Conservation (phyloP, 1,140 invertebrate species). For the Aphaenogaster floridana region DNA sequence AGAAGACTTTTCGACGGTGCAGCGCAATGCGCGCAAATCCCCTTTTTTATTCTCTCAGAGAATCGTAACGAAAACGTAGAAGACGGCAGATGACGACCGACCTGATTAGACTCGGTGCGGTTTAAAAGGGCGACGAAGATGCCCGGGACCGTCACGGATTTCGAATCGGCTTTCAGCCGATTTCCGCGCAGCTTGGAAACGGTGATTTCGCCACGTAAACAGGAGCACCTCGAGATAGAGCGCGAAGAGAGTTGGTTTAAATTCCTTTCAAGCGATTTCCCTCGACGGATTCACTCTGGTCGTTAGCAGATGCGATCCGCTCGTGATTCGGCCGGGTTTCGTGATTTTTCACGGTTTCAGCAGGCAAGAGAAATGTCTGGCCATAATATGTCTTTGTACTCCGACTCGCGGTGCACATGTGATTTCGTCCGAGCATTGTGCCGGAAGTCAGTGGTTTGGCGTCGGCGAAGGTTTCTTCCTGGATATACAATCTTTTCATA, state of each 20-base stretch:
- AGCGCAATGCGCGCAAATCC: neutral
- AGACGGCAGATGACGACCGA: slow-evolving; percentile 75
- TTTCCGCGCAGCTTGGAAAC: slow-evolving; percentile 80
- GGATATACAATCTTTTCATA: neutral
- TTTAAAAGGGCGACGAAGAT: slow-evolving; percentile 71
- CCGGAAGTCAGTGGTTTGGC: neutral
- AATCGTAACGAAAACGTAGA: slow-evolving; percentile 44
- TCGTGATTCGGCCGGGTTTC: slow-evolving; percentile 77
- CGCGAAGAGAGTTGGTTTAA: slow-evolving; percentile 60
- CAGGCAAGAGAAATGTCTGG: slow-evolving; percentile 26
- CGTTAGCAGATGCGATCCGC: slow-evolving; percentile 80
- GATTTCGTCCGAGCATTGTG: slow-evolving; percentile 41
- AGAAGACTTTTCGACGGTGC: neutral
- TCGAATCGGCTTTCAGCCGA: slow-evolving; percentile 78
- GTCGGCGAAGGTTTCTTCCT: neutral
- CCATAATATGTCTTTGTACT: slow-evolving; percentile 61
- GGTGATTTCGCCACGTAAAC: slow-evolving; percentile 78
- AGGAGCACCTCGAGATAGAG: slow-evolving; percentile 33
- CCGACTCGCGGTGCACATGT: slow-evolving; percentile 46
- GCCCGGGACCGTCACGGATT: slow-evolving; percentile 80
- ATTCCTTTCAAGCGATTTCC: slow-evolving; percentile 62
- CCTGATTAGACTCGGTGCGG: slow-evolving; percentile 78
- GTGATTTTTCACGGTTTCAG: slow-evolving; percentile 75
- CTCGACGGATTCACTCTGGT: slow-evolving; percentile 63
- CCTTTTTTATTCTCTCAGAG: neutral